phyloP scores from a whole-genome alignment of 64 coral and sea anemone species.

The Montipora sp. region DNA sequence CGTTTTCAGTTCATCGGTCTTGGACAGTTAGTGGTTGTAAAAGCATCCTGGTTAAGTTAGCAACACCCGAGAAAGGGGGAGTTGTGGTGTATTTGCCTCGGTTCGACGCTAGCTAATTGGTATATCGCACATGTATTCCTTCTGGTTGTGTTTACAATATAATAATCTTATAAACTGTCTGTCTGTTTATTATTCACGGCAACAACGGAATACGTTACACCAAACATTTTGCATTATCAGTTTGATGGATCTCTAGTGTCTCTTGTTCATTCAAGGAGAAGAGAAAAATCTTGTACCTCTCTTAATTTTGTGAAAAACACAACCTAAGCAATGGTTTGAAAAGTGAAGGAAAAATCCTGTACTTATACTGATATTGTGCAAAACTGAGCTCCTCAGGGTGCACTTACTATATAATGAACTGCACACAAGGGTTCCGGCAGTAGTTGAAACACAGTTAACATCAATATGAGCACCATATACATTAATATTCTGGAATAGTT shows the following conservation, averaged over 20 bases:
- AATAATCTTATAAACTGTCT: too few relatives aligned
- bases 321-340: not conserved
- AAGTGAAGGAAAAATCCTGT: conserved; percentile 30
- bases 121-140: too few relatives aligned
- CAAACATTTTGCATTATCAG: conserved; percentile 43
- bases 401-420: conserved; percentile 13
- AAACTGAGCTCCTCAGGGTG: not conserved
- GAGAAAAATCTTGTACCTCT: conserved; percentile 55
- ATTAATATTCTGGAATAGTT: not conserved
- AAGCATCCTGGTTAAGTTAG: too few relatives aligned
- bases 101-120: too few relatives aligned
- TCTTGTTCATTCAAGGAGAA: conserved; percentile 37
- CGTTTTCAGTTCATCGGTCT: too few relatives aligned
- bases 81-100: too few relatives aligned
- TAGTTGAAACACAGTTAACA: conserved; percentile 1
- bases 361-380: not conserved
- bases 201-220: not conserved
- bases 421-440: not conserved
- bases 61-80: too few relatives aligned
- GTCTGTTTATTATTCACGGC: too few relatives aligned
- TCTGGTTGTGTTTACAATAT: too few relatives aligned
- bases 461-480: conserved; percentile 27
- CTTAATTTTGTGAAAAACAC: conserved; percentile 50
- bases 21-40: too few relatives aligned
- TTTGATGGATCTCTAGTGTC: not conserved